Base-by-base conservation (phyloP, 2,113 vertebrate genomes). In the Oenanthe oenanthe region DNA sequence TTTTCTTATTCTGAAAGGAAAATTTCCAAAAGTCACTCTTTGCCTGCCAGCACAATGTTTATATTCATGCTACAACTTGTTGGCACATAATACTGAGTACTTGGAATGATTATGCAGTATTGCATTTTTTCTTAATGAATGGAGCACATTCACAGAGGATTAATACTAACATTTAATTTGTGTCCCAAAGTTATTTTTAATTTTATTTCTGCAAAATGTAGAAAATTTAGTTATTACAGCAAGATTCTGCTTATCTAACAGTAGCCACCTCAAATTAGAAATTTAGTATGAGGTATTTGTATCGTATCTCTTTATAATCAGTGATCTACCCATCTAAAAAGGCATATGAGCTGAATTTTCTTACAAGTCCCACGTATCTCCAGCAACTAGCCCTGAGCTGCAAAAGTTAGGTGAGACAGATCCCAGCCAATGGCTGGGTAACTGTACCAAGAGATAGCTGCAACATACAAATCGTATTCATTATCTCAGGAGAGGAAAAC, bases 91-190 rank as follows among this genome's bases (percentile, higher is more conserved):
- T 79, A 73, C 75, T 12, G 15, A 62, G 12, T 83, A 56, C 28
- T 81, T 9, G 2, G 40, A 90, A 77, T 77, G 12, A 85, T 73
- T 82, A 88, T 58, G 34, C 36, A 40, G 34, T 31, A 40, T 19
- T 62, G 11, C 9, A 51, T 78, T 86, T 89, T 89, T 93, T 85
- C 63, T 81, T 91, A 79, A 58, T 72, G 66, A 95, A 91, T 73
- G 47, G 13, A 18, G 24, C 12, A 53, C 11, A 71, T 92, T 82
- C 75, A 88, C 12, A 84, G 16, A 63, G 8, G 32, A 78, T 75
- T 92, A 75, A 74, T 74, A 63, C 6, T 63, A 47, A 31, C 7
- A 20, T 72, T 85, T 66, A 82, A 75, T 87, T 85, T 3, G 3
- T 42, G 6, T 78, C 8, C 6, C 4, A 53, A 75, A 84, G n/a